Conservation (phyloP, 2,113 vertebrate genomes). For the Orycteropus afer region DNA sequence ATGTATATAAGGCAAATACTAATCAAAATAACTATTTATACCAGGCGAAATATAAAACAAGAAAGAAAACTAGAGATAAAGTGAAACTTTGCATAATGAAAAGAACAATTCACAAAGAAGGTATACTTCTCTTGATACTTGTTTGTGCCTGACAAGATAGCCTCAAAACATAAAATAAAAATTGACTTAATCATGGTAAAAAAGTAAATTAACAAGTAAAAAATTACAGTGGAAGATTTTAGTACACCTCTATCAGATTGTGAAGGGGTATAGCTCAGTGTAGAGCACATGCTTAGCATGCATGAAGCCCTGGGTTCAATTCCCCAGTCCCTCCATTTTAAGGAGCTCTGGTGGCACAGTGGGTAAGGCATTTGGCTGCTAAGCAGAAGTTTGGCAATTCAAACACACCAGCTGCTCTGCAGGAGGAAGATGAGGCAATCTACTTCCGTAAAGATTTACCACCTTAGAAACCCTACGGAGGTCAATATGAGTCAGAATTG, state of each 20-base stretch:
- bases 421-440: too few species aligned
- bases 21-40: conserved; percentile 30
- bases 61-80: not conserved
- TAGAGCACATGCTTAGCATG: too few species aligned
- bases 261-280: too few species aligned
- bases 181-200: not conserved
- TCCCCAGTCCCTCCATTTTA: too few species aligned
- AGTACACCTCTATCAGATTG: not conserved
- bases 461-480: too few species aligned
- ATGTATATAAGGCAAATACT: not conserved
- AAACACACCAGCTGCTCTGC: too few species aligned
- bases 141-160: not conserved
- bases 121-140: not conserved
- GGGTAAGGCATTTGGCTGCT: too few species aligned
- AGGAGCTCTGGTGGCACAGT: too few species aligned
- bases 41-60: not conserved
- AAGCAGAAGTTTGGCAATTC: too few species aligned
- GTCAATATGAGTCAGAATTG: too few species aligned
- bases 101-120: not conserved
- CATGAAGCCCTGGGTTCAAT: too few species aligned
- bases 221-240: conserved; percentile 13
- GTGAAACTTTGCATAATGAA: not conserved
- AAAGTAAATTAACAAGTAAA: not conserved
- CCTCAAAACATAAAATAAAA: conserved; percentile 3
- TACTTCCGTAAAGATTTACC: too few species aligned